Evolutionary conservation across 2,888 invertebrate species (phyloP).

Genomic region (Lobophora halterata): DNA sequence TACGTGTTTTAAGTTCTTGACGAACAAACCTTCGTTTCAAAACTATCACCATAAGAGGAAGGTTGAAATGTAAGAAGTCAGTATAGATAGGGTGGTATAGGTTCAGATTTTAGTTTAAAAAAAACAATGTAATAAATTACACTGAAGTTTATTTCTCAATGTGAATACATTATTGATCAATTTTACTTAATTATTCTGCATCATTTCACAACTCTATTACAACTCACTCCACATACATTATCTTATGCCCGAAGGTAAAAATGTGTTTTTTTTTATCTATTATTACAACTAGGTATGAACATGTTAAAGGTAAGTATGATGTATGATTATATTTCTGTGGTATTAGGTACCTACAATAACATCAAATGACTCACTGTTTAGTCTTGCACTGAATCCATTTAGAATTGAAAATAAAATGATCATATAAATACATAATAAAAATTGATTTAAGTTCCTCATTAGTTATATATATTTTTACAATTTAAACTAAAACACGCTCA

Average conservation of each 20-base stretch:
- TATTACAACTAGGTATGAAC: no score
- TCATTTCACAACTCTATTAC: slow-evolving; percentile 69
- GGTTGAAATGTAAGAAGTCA: no score
- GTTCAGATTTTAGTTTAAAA: slow-evolving; percentile 30
- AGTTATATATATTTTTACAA: slow-evolving; percentile 67
- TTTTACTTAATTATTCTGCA: slow-evolving; percentile 57
- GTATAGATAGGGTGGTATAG: no score
- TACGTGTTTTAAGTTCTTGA: no score
- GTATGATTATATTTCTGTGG: no score
- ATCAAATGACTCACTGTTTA: no score
- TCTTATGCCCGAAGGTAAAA: slow-evolving; percentile 60
- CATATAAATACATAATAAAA: slow-evolving; percentile 59
- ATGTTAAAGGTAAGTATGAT: no score
- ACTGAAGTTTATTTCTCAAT: slow-evolving; percentile 80
- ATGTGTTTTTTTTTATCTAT: slow-evolving; percentile 55
- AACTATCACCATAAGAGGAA: no score
- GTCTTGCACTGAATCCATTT: slow-evolving; percentile 77
- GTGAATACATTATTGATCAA: slow-evolving; percentile 75
- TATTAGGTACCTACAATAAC: no score
- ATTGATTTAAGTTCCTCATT: slow-evolving; percentile 73
- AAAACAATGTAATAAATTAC: slow-evolving; percentile 75
- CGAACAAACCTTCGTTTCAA: no score
- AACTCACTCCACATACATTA: slow-evolving; percentile 72
- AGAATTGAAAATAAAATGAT: slow-evolving; percentile 75
- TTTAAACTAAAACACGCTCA: slow-evolving; percentile 74